Base-by-base conservation (phyloP, 1,140 invertebrate genomes). In the Bombyx mandarina region DNA sequence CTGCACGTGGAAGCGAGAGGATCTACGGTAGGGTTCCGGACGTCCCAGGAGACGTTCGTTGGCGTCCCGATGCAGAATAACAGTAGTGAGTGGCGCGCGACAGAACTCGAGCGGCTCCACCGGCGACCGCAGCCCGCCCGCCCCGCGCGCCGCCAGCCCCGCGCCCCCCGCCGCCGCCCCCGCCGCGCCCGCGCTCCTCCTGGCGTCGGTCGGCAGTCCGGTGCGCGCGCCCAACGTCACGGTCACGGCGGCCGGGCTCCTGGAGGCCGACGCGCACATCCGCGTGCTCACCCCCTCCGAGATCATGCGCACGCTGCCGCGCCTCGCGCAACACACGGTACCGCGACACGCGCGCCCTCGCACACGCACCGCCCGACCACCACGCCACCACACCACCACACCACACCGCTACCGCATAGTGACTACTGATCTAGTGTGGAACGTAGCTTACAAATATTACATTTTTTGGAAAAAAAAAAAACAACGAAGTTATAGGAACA, bases 221-320 rank as follows among this genome's bases (percentile, higher is more conserved):
- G 78, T 80, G 74, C 78, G 75, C 70, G 90, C 90, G 61, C 90
- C 90, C 65, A 90, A 90, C 79, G 90, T 90, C 52, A 91, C 90
- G 62, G 90, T 90, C 61, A 90, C 89, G 80, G 89, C 89, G 63
- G 84, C 79, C 78, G 83, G 86, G 72, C 79, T 80, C 79, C 77
- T 80, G 75, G 79, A 82, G 79, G 86, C 88, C 78, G 93, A 94
- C 88, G 92, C 93, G 85, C 93, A 94, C 88, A 95, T 95, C 88
- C 92, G 93, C 86, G 94, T 94, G 86, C 91, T 95, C 82, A 95
- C 94, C 73, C 93, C 93, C 67, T 94, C 93, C 69, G 94, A 95
- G 91, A 95, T 95, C 82, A 95, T 95, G 93, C 92, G 93, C 89
- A 95, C 93, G 79, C 91, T 94, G 85, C 94, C 94, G 79, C 93